Evolutionary conservation across 2,797 vertebrate genomes (phyloP).

Genomic region (Zalophus californianus): DNA sequence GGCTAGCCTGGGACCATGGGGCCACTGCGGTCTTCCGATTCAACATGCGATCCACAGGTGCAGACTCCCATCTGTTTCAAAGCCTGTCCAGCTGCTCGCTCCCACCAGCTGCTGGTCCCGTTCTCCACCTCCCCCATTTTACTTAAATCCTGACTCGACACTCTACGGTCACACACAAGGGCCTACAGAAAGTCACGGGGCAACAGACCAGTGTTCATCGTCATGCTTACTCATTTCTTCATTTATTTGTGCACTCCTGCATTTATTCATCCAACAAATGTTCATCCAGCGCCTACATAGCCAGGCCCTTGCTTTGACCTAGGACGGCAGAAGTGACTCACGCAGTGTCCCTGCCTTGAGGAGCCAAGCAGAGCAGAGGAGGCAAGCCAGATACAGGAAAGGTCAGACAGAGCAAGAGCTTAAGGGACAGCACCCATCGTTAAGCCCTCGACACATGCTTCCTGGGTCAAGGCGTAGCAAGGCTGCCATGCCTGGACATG

Average conservation of each 20-base stretch:
- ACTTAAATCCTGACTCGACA: background rate
- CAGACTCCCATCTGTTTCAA: accelerated
- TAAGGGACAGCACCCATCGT: background rate
- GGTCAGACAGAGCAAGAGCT: too few species aligned
- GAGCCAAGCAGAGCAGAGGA: background rate
- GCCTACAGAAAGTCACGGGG: background rate
- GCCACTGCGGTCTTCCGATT: background rate
- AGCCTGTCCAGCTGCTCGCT: background rate
- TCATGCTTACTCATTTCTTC: too few species aligned
- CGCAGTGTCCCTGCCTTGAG: background rate
- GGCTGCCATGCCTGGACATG: background rate
- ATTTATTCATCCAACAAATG: background rate
- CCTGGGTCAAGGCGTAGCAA: accelerated
- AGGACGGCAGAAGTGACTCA: background rate
- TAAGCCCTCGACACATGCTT: background rate
- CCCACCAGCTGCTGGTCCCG: background rate
- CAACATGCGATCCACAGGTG: background rate
- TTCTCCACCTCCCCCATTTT: background rate
- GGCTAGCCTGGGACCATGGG: background rate
- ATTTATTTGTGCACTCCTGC: accelerated
- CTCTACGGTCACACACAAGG: accelerated
- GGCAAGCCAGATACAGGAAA: too few species aligned
- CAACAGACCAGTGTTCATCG: background rate
- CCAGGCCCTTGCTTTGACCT: background rate
- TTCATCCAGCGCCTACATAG: accelerated